phyloP scores from a whole-genome alignment of 2,113 vertebrate genomes.

The Festucalex cinctus region DNA sequence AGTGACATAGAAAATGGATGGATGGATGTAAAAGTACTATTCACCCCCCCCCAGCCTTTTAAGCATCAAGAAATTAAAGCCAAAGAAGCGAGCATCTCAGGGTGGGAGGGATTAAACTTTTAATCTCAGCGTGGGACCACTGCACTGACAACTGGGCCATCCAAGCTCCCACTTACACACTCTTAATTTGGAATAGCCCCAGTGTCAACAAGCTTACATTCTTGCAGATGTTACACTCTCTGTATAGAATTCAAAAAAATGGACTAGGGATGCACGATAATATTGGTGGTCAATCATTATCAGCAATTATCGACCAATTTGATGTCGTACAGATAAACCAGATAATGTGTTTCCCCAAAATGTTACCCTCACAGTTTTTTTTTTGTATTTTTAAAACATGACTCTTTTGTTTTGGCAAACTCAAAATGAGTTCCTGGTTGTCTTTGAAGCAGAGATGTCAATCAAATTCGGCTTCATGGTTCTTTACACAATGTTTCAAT shows the following conservation, averaged over 20 bases:
- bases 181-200: constrained; percentile 1
- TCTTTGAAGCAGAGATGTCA: too few species aligned
- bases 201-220: constrained; percentile 7
- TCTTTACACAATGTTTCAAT: too few species aligned
- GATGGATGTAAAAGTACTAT: not conserved
- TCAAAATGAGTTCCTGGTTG: too few species aligned
- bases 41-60: not conserved
- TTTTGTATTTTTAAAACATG: too few species aligned
- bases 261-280: too few species aligned
- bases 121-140: not conserved
- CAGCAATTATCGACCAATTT: too few species aligned
- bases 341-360: too few species aligned
- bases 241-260: constrained; percentile 9
- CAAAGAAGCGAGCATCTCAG: not conserved
- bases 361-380: too few species aligned
- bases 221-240: constrained; percentile 35
- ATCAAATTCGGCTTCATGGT: too few species aligned
- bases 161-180: not conserved
- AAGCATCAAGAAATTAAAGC: not conserved
- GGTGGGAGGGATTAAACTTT: constrained; percentile 29
- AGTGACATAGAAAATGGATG: not conserved
- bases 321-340: too few species aligned
- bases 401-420: too few species aligned
- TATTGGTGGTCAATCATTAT: too few species aligned
- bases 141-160: not conserved